Conservation (phyloP, 2,113 vertebrate species). For the Apaloderma vittatum region DNA sequence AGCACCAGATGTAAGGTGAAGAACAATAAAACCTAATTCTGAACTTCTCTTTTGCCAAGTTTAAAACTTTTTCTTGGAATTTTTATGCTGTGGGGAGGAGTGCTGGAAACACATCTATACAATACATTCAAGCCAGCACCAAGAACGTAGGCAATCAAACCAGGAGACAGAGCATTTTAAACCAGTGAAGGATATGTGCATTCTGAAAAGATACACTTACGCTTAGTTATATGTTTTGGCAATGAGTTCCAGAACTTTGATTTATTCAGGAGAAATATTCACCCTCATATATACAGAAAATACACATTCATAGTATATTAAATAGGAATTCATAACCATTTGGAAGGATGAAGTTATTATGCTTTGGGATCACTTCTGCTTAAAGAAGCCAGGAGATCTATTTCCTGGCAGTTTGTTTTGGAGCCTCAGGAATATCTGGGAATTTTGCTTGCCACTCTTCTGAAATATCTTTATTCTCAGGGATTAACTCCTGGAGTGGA, state of each 20-base stretch:
- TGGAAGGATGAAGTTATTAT: background rate
- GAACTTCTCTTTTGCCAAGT: background rate
- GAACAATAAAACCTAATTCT: background rate
- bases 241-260: background rate
- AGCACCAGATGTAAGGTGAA: background rate
- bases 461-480: background rate
- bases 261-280: background rate
- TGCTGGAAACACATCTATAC: background rate
- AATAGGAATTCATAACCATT: background rate
- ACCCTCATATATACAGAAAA: background rate
- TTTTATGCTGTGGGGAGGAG: background rate
- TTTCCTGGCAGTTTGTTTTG: background rate
- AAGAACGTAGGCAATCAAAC: background rate
- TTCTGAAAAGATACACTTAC: background rate
- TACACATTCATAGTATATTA: background rate
- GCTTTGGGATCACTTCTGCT: background rate
- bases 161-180: background rate
- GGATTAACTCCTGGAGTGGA: background rate
- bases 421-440: background rate
- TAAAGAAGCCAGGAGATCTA: background rate
- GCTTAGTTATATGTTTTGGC: accelerated
- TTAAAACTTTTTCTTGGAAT: background rate
- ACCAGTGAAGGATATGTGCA: background rate
- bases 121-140: background rate
- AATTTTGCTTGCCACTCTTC: background rate